These are phyloP conservation scores for Neotoma lepida DNA, from an alignment of 2,113 vertebrate species.

Conservation along the genomic window DNA sequence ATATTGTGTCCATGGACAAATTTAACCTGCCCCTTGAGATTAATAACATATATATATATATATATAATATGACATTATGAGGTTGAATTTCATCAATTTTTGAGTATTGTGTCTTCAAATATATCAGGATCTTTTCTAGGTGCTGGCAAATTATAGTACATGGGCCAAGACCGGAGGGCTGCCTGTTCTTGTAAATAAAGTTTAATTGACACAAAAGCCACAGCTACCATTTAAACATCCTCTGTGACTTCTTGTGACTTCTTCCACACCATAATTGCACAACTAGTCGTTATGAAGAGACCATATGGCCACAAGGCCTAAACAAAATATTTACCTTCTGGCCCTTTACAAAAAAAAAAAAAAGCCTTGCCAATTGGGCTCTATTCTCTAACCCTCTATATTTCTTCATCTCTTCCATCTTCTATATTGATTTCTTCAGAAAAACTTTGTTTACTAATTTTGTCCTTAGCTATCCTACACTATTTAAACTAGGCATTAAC, in stretches of 20 bases:
- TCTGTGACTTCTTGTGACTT: neutral
- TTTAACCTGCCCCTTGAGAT: neutral
- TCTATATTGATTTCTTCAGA: constrained; percentile 17
- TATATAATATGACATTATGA: neutral
- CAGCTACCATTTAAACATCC: neutral
- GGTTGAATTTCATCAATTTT: neutral
- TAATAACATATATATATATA: neutral
- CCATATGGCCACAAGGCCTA: neutral
- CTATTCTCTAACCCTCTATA: neutral
- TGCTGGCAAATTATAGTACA: neutral
- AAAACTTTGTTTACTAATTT: constrained; percentile 20
- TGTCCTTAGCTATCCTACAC: neutral
- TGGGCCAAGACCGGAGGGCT: neutral
- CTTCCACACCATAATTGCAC: neutral
- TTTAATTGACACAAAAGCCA: neutral
- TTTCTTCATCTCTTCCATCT: neutral
- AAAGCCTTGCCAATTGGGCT: neutral
- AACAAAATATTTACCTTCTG: neutral
- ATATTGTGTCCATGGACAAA: neutral
- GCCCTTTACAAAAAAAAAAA: neutral
- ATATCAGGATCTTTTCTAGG: neutral
- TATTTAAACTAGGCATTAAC: neutral
- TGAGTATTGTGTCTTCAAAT: constrained; percentile 7
- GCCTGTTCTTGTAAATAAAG: neutral
- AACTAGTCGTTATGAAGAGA: neutral